Percentiles rank a stretch among this genome's conserved stretches.
Conservation (phyloP, 2,888 invertebrate species). For the Rhaphigaster nebulosa region DNA sequence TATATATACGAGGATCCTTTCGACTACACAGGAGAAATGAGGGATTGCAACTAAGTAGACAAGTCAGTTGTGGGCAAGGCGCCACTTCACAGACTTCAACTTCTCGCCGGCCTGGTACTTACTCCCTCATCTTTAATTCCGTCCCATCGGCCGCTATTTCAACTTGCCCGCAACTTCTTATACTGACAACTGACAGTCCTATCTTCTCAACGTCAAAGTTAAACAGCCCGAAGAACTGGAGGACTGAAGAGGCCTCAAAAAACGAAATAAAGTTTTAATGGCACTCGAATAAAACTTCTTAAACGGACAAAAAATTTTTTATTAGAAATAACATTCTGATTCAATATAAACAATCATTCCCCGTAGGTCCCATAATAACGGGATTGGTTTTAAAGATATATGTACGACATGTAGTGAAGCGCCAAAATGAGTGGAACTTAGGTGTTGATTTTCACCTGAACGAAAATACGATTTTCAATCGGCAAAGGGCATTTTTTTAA, state of each 20-base stretch:
- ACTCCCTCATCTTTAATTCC: constrained; percentile 32
- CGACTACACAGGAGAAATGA: not conserved
- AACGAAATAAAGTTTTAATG: too few relatives aligned
- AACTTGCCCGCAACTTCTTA: not conserved
- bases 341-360: too few relatives aligned
- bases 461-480: too few relatives aligned
- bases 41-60: not conserved
- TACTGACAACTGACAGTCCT: constrained; percentile 16
- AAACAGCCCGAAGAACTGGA: not conserved
- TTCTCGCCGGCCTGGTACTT: not conserved
- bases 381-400: too few relatives aligned
- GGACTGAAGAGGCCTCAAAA: not conserved
- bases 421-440: too few relatives aligned
- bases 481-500: too few relatives aligned
- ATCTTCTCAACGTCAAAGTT: not conserved
- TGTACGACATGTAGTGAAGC: too few relatives aligned
- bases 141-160: not conserved
- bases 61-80: not conserved
- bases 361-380: too few relatives aligned
- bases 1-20: too few relatives aligned
- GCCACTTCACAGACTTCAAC: not conserved
- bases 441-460: too few relatives aligned
- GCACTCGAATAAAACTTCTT: not conserved
- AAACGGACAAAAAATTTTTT: not conserved
- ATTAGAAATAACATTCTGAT: too few relatives aligned